Evolutionary conservation across 2,888 invertebrate genomes (phyloP), one percentile per base, ranked within the genome.

Genomic region (Latheticus oryzae): DNA sequence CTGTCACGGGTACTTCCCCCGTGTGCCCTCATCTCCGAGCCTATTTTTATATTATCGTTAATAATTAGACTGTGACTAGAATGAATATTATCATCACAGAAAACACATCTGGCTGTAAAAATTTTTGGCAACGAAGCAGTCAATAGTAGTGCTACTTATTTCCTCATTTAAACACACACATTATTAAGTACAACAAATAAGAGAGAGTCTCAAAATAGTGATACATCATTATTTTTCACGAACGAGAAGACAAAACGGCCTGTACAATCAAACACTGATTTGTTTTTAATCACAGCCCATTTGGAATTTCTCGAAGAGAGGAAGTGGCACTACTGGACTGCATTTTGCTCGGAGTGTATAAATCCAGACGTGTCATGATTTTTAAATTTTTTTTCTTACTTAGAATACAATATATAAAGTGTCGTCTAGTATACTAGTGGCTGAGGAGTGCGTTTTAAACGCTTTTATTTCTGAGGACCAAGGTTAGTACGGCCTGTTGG

Each of bases 401-500:
- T 59, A 58, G 47, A 50, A 51, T n/a, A n/a, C n/a, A n/a, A n/a
- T n/a, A 47, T 63, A 61, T 58, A 60, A 62, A 61, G 51, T 64
- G 52, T 67, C 17, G 58, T 65, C 68, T 71, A 73, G 72, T 72
- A 73, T 72, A 72, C 73, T 73, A 73, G 58, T 72, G 71, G 71
- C 73, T 72, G 67, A 67, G 64, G 66, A 67, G 65, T n/a, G n/a
- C 60, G 70, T 48, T 47, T 19, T 11, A 16, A 47, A 47, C 54
- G 54, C 54, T 51, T 45, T 54, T 62, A 62, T 61, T 60, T 64
- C 62, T 63, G 63, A 58, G 62, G 71, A 82, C 82, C 81, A 83
- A 83, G 85, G 91, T 90, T 94, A 97, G 89, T 97, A 97, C 80
- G 97, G 97, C 85, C 95, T 89, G 83, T 91, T 95, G 78, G 95